Conservation (phyloP, 2,888 invertebrate genomes). For the Crematogaster levior region DNA sequence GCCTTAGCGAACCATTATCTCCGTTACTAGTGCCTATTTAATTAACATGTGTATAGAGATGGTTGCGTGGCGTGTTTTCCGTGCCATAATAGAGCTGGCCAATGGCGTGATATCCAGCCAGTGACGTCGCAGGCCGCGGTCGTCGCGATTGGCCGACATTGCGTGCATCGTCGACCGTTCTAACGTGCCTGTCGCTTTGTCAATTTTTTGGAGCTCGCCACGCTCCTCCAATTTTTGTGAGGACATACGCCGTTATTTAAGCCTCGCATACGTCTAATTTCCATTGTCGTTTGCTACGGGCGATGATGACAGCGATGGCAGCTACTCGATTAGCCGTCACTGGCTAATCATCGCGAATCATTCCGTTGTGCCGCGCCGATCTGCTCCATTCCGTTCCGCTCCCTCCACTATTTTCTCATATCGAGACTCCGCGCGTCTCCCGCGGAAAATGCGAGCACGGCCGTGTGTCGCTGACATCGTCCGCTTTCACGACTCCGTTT, state of each 20-base stretch:
- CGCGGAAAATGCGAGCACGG: slow-evolving; percentile 56
- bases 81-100: slow-evolving; percentile 84
- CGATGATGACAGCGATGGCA: background rate
- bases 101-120: slow-evolving; percentile 79
- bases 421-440: slow-evolving; percentile 47
- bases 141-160: slow-evolving; percentile 75
- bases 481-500: slow-evolving; percentile 65
- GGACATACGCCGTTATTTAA: slow-evolving; percentile 8
- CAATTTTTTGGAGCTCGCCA: slow-evolving; percentile 76
- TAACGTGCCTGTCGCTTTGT: slow-evolving; percentile 78
- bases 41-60: slow-evolving; percentile 83
- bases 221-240: slow-evolving; percentile 69
- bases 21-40: slow-evolving; percentile 80
- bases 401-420: slow-evolving; percentile 63
- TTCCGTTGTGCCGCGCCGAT: background rate
- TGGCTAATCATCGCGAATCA: slow-evolving; percentile 24
- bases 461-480: slow-evolving; percentile 45
- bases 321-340: background rate
- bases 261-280: slow-evolving; percentile 43
- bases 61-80: slow-evolving; percentile 85
- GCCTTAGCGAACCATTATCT: slow-evolving; percentile 70
- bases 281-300: background rate
- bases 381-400: background rate
- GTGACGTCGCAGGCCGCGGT: slow-evolving; percentile 81
- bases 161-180: slow-evolving; percentile 73